Evolutionary conservation across 1,140 invertebrate species (phyloP).

Genomic region (Platyscapa corneri): DNA sequence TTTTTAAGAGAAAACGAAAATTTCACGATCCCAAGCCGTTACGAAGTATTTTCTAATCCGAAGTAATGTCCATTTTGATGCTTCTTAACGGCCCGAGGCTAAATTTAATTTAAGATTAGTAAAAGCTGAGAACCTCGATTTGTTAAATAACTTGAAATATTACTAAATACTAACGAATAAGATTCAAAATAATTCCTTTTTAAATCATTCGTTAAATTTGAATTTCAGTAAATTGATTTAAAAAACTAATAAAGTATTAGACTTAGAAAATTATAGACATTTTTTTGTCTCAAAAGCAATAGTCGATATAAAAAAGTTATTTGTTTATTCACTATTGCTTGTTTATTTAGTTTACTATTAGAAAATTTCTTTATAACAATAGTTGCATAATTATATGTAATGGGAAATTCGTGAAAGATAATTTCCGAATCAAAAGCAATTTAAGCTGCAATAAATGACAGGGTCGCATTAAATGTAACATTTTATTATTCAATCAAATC

Average conservation of each 20-base stretch:
- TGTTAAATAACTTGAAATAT: background rate
- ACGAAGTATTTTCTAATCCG: background rate
- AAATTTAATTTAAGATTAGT: too few relatives aligned
- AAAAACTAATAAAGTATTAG: too few relatives aligned
- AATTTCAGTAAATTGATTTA: too few relatives aligned
- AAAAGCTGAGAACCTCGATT: too few relatives aligned
- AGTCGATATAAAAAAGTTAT: too few relatives aligned
- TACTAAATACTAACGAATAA: background rate
- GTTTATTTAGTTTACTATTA: background rate
- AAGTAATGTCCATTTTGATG: background rate
- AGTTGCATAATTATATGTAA: background rate
- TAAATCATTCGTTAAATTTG: too few relatives aligned
- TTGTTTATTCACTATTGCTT: too few relatives aligned
- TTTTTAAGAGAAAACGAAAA: background rate
- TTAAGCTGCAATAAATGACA: background rate
- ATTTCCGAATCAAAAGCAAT: background rate
- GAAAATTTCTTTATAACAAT: background rate
- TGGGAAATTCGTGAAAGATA: background rate
- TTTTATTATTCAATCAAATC: background rate
- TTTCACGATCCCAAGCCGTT: background rate
- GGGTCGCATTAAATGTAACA: background rate
- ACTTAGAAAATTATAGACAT: too few relatives aligned
- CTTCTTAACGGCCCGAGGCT: background rate
- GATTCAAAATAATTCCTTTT: too few relatives aligned
- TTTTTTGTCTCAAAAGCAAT: too few relatives aligned